A percentile compares a stretch with the other conserved stretches of the same genome.
Conservation (phyloP, 2,888 invertebrate genomes). For the Euproctis similis region DNA sequence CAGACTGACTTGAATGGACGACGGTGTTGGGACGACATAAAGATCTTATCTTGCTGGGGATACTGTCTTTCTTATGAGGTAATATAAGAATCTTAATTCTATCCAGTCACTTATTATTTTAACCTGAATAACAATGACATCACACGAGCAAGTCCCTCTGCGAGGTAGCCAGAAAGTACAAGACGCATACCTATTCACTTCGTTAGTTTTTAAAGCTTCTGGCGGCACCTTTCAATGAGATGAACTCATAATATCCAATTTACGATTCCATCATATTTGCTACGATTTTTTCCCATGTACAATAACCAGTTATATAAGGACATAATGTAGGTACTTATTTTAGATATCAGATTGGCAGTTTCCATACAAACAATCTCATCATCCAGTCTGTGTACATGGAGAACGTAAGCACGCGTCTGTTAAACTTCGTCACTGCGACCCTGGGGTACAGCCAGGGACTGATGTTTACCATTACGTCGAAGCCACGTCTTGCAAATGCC, state of each 20-base stretch:
- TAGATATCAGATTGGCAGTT: constrained; percentile 92
- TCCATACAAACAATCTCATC: constrained; percentile 89
- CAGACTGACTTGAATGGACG: constrained; percentile 77
- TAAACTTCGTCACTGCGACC: constrained; percentile 83
- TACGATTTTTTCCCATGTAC: too few relatives aligned
- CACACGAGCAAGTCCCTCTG: too few relatives aligned
- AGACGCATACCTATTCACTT: too few relatives aligned
- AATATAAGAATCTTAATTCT: too few relatives aligned
- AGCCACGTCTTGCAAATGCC: constrained; percentile 85
- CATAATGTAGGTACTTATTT: constrained; percentile 1
- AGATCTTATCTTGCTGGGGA: constrained; percentile 89
- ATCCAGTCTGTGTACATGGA: constrained; percentile 90
- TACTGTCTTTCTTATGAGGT: constrained; percentile 91
- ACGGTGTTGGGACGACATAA: constrained; percentile 86
- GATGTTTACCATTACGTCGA: constrained; percentile 86
- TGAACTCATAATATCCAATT: too few relatives aligned
- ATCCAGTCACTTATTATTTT: too few relatives aligned
- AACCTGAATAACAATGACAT: too few relatives aligned
- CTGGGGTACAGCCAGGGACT: constrained; percentile 80
- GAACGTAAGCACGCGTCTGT: constrained; percentile 79
- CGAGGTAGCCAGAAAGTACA: too few relatives aligned
- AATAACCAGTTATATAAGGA: neutral
- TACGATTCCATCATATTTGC: too few relatives aligned
- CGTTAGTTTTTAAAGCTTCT: too few relatives aligned
- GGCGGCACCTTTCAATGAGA: too few relatives aligned